Evolutionary conservation across 2,797 vertebrate genomes (phyloP).

Genomic region (Enteromius mattozi): DNA sequence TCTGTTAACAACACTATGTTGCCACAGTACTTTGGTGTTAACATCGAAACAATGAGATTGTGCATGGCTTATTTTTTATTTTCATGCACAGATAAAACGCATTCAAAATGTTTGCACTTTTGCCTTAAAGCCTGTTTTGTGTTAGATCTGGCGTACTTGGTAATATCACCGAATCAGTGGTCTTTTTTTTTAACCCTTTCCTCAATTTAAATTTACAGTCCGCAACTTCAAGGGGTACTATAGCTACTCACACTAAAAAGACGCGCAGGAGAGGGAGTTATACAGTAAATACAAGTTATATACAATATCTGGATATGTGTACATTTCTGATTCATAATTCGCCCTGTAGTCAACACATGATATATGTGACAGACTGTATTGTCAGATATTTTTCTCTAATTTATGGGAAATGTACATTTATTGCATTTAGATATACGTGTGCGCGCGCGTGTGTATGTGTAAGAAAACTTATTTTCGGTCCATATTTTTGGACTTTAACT

Average conservation of each 20-base stretch:
- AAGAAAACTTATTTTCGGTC: background rate
- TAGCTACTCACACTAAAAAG: background rate
- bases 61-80: background rate
- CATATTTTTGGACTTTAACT: background rate
- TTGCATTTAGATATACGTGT: too few relatives aligned
- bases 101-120: background rate
- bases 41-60: background rate
- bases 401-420: background rate
- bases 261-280: background rate
- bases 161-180: background rate
- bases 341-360: background rate
- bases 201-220: background rate
- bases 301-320: background rate
- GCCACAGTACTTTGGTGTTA: background rate
- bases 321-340: background rate
- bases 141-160: background rate
- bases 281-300: background rate
- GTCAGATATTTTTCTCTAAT: background rate
- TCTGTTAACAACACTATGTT: background rate
- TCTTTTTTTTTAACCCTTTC: background rate
- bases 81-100: background rate
- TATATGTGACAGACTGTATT: background rate
- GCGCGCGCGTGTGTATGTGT: too few relatives aligned
- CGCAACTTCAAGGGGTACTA: background rate
- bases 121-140: background rate